A percentile compares a stretch with the other conserved stretches of the same genome.
phyloP scores from a whole-genome alignment of 2,888 invertebrate genomes.

The Amphipoea lucens region DNA sequence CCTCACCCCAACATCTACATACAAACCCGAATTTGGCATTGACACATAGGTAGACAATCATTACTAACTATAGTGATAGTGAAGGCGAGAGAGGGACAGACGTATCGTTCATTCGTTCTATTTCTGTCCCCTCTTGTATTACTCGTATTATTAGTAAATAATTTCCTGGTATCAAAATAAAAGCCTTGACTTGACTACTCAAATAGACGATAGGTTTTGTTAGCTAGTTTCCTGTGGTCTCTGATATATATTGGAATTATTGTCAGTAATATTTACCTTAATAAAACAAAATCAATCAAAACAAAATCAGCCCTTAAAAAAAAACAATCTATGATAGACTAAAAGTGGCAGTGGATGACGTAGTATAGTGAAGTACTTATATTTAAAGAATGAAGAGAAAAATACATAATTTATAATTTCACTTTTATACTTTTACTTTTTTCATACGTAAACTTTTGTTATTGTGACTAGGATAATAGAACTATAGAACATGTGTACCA shows the following conservation, averaged over 20 bases:
- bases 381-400: conserved; percentile 5
- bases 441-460: conserved; percentile 13
- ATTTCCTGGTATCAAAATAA: conserved; percentile 54
- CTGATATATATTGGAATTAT: background rate
- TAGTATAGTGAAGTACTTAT: background rate
- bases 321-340: background rate
- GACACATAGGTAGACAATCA: conserved; percentile 46
- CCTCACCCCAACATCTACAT: conserved; percentile 31
- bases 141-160: conserved; percentile 38
- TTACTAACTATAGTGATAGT: conserved; percentile 42
- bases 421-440: conserved; percentile 24
- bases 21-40: conserved; percentile 51
- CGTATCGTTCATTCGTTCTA: conserved; percentile 39
- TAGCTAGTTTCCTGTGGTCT: conserved; percentile 17
- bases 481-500: background rate
- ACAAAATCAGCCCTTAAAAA: too few species aligned
- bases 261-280: background rate
- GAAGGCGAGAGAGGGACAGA: conserved; percentile 40
- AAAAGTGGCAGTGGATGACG: background rate
- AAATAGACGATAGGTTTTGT: conserved; percentile 27
- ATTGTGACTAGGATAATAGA: conserved; percentile 10
- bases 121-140: conserved; percentile 34
- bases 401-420: background rate
- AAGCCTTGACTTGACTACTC: conserved; percentile 54
- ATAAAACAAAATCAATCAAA: too few species aligned